A percentile compares a stretch with the other conserved stretches of the same genome.
phyloP scores from a whole-genome alignment of 2,113 vertebrate genomes.

The Zosterops hypoxanthus region DNA sequence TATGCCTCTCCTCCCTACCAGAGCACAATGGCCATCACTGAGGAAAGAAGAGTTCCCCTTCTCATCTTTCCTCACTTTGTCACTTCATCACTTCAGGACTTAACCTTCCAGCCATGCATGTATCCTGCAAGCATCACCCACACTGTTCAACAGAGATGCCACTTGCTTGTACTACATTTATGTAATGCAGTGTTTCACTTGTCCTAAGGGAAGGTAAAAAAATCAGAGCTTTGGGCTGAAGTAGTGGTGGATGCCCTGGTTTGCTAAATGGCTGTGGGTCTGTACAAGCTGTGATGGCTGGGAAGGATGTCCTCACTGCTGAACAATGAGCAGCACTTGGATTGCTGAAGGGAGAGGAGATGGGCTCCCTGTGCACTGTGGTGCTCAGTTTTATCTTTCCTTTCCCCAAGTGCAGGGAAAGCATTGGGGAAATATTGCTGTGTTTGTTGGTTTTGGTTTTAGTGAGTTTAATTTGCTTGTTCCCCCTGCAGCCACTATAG shows the following conservation, averaged over 20 bases:
- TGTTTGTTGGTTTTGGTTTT: conserved; percentile 9
- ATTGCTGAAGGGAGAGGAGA: background rate
- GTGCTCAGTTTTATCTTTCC: background rate
- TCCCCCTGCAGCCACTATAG: background rate
- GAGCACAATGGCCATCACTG: background rate
- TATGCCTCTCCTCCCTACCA: background rate
- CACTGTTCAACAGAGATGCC: fast-evolving
- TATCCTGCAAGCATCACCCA: background rate
- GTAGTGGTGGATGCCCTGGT: background rate
- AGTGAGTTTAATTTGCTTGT: background rate
- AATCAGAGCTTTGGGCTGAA: background rate
- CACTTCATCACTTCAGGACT: background rate
- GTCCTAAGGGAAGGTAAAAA: background rate
- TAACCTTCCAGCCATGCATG: background rate
- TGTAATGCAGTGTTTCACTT: background rate
- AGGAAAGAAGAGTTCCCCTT: background rate
- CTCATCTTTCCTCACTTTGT: no score
- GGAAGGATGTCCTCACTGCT: background rate
- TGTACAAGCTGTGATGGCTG: background rate
- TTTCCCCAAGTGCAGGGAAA: background rate
- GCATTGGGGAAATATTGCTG: background rate
- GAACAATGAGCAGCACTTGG: background rate
- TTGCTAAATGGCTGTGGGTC: background rate
- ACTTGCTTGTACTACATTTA: background rate
- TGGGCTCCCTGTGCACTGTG: background rate